These are phyloP conservation scores for Polyploca ridens DNA, from an alignment of 2,888 invertebrate species.

Conservation along the genomic window DNA sequence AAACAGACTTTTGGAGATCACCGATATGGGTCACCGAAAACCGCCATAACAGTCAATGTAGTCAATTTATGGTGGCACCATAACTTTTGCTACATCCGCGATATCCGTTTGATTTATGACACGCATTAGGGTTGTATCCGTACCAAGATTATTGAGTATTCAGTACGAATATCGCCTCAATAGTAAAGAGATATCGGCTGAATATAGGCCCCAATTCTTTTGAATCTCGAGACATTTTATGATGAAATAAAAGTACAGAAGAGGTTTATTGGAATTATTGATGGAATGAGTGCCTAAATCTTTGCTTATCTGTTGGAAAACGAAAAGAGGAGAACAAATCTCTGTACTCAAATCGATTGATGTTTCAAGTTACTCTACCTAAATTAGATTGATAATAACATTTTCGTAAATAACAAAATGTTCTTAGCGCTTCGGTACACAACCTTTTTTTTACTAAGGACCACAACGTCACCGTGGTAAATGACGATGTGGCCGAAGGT, in stretches of 20 bases:
- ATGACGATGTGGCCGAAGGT: too few species aligned
- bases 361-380: background rate
- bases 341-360: background rate
- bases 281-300: constrained; percentile 18
- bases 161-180: constrained; percentile 35
- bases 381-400: too few species aligned
- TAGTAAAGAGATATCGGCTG: constrained; percentile 25
- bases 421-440: too few species aligned
- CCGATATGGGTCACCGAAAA: constrained; percentile 38
- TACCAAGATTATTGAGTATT: constrained; percentile 48
- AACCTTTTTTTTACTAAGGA: too few species aligned
- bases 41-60: constrained; percentile 54
- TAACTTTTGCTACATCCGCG: constrained; percentile 66
- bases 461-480: too few species aligned
- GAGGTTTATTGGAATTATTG: constrained; percentile 12
- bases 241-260: constrained; percentile 19
- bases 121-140: constrained; percentile 54
- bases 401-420: too few species aligned
- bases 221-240: constrained; percentile 20
- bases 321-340: background rate
- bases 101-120: constrained; percentile 63
- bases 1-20: constrained; percentile 1
- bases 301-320: background rate
- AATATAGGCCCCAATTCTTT: constrained; percentile 20
- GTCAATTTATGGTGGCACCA: constrained; percentile 63